Evolutionary conservation across 2,888 invertebrate genomes (phyloP).

Genomic region (Galerucella pusilla): DNA sequence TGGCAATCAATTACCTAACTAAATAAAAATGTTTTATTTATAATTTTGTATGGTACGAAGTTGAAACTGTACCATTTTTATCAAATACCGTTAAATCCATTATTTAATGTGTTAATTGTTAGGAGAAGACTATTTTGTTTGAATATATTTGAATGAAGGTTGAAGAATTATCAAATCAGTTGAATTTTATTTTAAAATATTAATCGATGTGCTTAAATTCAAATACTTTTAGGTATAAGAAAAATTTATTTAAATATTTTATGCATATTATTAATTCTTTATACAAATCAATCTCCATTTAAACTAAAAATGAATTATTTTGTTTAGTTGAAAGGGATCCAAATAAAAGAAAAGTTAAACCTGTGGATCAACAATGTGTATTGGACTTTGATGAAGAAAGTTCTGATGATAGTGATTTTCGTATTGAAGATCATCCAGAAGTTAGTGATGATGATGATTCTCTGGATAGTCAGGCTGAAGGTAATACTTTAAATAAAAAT

Average conservation of each 20-base stretch:
- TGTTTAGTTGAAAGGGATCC: constrained; percentile 75
- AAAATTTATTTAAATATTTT: not conserved
- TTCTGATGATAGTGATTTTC: constrained; percentile 94
- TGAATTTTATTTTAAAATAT: no score
- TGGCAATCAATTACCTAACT: not conserved
- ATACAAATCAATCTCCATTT: not conserved
- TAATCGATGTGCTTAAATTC: no score
- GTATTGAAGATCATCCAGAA: constrained; percentile 86
- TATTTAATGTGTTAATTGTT: no score
- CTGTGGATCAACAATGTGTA: constrained; percentile 77
- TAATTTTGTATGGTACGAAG: not conserved
- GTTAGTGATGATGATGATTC: constrained; percentile 85
- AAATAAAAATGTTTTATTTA: not conserved
- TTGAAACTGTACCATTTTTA: not conserved
- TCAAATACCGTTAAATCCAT: not conserved
- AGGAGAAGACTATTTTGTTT: no score
- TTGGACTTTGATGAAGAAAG: constrained; percentile 91
- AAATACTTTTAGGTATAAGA: not conserved
- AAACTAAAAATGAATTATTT: constrained; percentile 10
- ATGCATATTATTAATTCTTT: constrained; percentile 19
- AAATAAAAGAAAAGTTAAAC: constrained; percentile 84
- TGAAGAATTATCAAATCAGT: no score
- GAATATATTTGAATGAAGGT: no score
- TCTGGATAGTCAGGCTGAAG: constrained; percentile 71
- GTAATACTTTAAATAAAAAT: constrained; percentile 57